These are phyloP conservation scores for Aegotheles bennettii DNA, from an alignment of 2,113 vertebrate species.

Conservation along the genomic window DNA sequence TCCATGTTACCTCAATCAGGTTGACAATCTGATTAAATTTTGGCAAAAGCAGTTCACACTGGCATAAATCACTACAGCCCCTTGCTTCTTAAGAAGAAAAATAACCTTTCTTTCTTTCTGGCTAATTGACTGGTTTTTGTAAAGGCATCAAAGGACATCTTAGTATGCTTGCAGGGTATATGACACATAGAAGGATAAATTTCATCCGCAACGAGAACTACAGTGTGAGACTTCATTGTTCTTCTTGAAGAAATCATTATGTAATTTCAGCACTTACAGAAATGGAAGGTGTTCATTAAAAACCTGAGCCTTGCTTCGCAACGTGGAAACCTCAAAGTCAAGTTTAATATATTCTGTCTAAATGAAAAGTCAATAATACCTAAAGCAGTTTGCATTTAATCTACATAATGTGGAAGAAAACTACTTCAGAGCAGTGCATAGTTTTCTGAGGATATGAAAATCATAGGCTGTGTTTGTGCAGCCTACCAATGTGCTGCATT, in stretches of 20 bases:
- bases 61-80: not conserved
- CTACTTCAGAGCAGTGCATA: not conserved
- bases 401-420: not conserved
- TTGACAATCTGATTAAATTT: not conserved
- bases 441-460: not conserved
- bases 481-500: not conserved
- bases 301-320: slow-evolving; percentile 1
- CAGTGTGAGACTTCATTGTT: not conserved
- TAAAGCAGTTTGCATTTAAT: not conserved
- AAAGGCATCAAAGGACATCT: not conserved
- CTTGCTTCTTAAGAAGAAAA: not conserved
- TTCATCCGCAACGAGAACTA: not conserved
- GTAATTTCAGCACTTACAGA: not conserved
- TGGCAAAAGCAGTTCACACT: not conserved
- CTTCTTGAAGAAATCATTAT: not conserved
- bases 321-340: not conserved
- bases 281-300: slow-evolving; percentile 6
- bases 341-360: not conserved
- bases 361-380: not conserved
- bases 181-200: not conserved
- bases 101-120: not conserved
- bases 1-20: not conserved
- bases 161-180: not conserved
- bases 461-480: not conserved
- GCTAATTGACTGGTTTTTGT: not conserved